Base-by-base conservation (phyloP, 2,888 invertebrate species). In the Dicyrtomina minuta region DNA sequence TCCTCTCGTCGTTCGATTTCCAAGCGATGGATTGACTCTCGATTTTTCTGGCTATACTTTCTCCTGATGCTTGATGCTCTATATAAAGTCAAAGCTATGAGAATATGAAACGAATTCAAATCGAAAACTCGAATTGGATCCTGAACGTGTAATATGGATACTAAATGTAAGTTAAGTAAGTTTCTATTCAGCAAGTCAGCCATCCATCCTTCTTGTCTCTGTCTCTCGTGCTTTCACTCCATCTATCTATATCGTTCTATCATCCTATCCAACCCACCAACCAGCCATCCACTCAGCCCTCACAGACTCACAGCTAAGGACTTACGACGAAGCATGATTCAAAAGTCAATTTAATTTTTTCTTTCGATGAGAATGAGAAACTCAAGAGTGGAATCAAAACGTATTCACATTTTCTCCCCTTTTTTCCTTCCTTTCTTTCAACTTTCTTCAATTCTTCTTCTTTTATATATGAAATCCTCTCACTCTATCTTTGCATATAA, bases 311-410 rank as follows among this genome's bases (percentile, higher is more conserved):
- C 33, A 5, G 33, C 33, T 33, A 33, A 33, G 33, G 33, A 33
- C 33, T 33, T 33, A 33, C 26, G 8, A 20, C 24, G 41, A 13
- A 20, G 44, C 44, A 55, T 56, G 26, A 43, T 44, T 66, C 55
- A 66, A 41, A 66, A 66, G 56, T 53, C 66, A 66, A 66, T 66
- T 66, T 66, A 66, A 66, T 66, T 66, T 66, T 66, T 66, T 26
- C 26, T 33, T 33, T 44, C 43, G 20, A 33, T 41, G 39, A 53
- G 27, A 22, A 33, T 41, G 39, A 53, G 27, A 22, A 53, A 65
- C 39, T 22, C 17, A 6, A 58, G 58, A 58, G 39, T 41, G 39
- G 41, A 58, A 17, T 58, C 58, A 58, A 58, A 55, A 55, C 55
- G 24, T 55, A 55, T 58, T 58, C 58, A 58, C 17, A 58, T 55